Evolutionary conservation across 2,113 vertebrate species (phyloP).

Genomic region (Podiceps cristatus): DNA sequence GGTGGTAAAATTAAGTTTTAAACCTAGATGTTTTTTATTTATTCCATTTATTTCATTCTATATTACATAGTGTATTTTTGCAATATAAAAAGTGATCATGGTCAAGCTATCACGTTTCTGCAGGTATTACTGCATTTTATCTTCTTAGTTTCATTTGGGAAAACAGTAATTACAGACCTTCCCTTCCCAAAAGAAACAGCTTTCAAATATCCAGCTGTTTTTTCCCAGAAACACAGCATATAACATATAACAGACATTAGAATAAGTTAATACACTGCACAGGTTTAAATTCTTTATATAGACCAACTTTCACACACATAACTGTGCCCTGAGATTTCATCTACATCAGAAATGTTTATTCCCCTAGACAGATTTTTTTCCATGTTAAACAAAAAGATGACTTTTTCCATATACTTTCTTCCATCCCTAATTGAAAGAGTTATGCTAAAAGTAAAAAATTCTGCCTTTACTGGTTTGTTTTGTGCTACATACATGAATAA

Average conservation of each 20-base stretch:
- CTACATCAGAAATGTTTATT: background rate
- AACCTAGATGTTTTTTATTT: background rate
- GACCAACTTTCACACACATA: background rate
- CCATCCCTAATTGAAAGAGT: background rate
- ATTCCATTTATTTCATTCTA: background rate
- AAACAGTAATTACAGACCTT: background rate
- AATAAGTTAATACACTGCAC: background rate
- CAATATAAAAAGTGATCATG: background rate
- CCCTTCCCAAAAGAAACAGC: background rate
- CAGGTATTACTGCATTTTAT: background rate
- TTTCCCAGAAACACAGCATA: background rate
- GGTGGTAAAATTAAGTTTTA: background rate
- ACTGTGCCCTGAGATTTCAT: background rate
- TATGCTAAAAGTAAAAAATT: background rate
- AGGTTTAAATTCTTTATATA: background rate
- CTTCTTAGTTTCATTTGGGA: background rate
- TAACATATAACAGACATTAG: background rate
- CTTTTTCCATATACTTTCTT: background rate
- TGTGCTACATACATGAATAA: background rate
- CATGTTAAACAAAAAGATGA: background rate
- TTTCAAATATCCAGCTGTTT: background rate
- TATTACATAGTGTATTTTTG: background rate
- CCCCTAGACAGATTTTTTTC: background rate
- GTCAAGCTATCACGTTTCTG: background rate
- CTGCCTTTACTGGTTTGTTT: background rate